phyloP scores from a whole-genome alignment of 1,140 invertebrate genomes.

The Chrysopa pallens region DNA sequence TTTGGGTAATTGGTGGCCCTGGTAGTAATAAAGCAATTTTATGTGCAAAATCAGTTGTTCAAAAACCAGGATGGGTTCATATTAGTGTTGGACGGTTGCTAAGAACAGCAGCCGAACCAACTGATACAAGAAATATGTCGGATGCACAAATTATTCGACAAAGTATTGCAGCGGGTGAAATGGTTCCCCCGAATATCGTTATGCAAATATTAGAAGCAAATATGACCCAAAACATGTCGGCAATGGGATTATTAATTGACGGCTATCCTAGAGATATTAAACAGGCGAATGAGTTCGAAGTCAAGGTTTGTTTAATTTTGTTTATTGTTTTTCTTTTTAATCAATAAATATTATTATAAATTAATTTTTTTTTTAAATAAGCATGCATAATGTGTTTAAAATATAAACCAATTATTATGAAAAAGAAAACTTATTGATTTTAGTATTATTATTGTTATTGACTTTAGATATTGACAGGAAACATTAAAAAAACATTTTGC shows the following conservation, averaged over 20 bases:
- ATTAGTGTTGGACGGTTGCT: conserved; percentile 53
- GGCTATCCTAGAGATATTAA: conserved; percentile 75
- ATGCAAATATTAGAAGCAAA: conserved; percentile 45
- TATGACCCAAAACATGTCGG: conserved; percentile 29
- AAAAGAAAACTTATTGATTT: too few relatives aligned
- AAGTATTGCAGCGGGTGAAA: conserved; percentile 62
- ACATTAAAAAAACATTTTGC: too few relatives aligned
- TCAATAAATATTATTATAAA: too few relatives aligned
- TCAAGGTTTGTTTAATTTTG: conserved; percentile 35
- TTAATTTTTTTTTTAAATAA: too few relatives aligned
- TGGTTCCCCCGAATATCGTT: conserved; percentile 51
- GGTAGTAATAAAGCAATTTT: conserved; percentile 58
- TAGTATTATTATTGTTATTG: too few relatives aligned
- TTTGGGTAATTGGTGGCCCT: conserved; percentile 71
- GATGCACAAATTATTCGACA: conserved; percentile 37
- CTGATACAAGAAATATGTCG: conserved; percentile 27
- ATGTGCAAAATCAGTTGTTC: conserved; percentile 43
- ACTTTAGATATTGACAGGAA: too few relatives aligned
- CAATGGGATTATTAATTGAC: conserved; percentile 66
- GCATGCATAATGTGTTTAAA: too few relatives aligned
- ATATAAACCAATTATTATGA: too few relatives aligned
- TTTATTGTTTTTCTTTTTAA: too few relatives aligned
- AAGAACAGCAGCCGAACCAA: conserved; percentile 40
- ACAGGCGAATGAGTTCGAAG: conserved; percentile 71
- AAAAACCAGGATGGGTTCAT: conserved; percentile 53